Percentiles rank a stretch among this genome's conserved stretches.
Evolutionary conservation across 2,888 invertebrate species (phyloP).

Genomic region (Hypercompe scribonia): DNA sequence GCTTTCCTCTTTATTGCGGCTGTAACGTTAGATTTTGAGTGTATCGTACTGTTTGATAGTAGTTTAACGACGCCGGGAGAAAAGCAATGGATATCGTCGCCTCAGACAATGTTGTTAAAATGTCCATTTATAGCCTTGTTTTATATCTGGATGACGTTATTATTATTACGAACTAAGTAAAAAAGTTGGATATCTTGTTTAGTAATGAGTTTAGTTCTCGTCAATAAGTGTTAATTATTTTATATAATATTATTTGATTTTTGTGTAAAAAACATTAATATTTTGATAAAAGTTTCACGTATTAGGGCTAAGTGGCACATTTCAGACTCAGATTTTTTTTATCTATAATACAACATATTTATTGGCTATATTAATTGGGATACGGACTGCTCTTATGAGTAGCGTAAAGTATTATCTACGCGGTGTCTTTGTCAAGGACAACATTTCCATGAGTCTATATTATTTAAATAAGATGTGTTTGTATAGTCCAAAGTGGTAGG

Average conservation of each 20-base stretch:
- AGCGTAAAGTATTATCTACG: too few species aligned
- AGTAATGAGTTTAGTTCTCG: conserved; percentile 1
- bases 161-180: neutral
- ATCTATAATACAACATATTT: too few species aligned
- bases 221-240: neutral
- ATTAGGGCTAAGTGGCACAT: too few species aligned
- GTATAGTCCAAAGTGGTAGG: too few species aligned
- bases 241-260: neutral
- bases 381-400: too few species aligned
- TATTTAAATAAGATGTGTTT: too few species aligned
- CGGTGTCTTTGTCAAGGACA: too few species aligned
- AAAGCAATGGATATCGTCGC: conserved; percentile 8
- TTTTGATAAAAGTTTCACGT: neutral
- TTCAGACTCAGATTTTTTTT: too few species aligned
- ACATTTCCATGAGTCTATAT: too few species aligned
- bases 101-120: conserved; percentile 26
- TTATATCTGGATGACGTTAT: conserved; percentile 16
- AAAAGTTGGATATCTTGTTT: neutral
- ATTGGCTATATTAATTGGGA: too few species aligned
- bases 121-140: conserved; percentile 2
- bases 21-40: conserved; percentile 62
- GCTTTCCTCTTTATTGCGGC: conserved; percentile 64
- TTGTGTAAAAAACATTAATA: neutral
- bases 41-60: conserved; percentile 46
- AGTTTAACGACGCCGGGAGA: conserved; percentile 45